These are phyloP conservation scores for Cettia cetti DNA, from an alignment of 2,113 vertebrate species.

Conservation along the genomic window DNA sequence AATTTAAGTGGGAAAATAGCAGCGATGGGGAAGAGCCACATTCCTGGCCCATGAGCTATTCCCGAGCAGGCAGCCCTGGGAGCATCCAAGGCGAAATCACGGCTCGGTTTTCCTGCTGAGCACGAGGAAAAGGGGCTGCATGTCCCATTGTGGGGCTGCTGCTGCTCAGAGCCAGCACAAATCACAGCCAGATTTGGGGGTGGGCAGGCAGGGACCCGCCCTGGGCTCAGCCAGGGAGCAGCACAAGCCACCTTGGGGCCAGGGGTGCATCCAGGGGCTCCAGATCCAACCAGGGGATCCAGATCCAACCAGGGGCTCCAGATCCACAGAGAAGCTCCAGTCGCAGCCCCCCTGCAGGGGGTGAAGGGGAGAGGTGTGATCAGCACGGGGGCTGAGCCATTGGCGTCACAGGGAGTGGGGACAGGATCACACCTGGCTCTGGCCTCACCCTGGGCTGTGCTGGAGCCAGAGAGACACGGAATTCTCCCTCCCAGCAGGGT, in stretches of 20 bases:
- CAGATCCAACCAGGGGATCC: background rate
- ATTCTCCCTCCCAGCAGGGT: background rate
- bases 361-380: background rate
- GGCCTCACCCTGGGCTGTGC: background rate
- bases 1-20: slow-evolving; percentile 12
- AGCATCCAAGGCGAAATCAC: background rate
- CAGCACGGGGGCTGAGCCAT: background rate
- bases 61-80: background rate
- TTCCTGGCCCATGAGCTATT: slow-evolving; percentile 43
- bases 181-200: background rate
- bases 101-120: background rate
- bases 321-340: background rate
- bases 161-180: background rate
- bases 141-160: background rate
- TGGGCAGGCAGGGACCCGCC: background rate
- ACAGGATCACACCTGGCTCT: background rate
- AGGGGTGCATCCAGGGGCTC: background rate
- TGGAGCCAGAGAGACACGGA: background rate
- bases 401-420: background rate
- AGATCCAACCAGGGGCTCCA: no score
- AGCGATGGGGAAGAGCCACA: background rate
- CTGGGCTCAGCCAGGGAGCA: background rate
- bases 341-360: background rate
- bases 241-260: rapidly evolving
- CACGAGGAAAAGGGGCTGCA: background rate